These are phyloP conservation scores for Mechanitis messenoides DNA, from an alignment of 2,888 invertebrate species.

Conservation along the genomic window DNA sequence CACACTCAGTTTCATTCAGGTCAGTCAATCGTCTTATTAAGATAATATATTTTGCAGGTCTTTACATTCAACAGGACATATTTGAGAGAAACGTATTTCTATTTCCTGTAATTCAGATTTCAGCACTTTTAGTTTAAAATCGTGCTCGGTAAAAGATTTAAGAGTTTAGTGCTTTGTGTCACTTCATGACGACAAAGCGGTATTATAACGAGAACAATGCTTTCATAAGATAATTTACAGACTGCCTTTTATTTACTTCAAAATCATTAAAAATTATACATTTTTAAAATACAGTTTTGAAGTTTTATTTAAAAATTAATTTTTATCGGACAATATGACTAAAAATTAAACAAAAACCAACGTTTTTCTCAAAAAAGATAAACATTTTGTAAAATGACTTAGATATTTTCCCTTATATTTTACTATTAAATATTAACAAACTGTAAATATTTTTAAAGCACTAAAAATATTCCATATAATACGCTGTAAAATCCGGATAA, in stretches of 20 bases:
- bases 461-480: too few relatives aligned
- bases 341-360: too few relatives aligned
- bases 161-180: conserved; percentile 35
- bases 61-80: conserved; percentile 11
- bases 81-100: conserved; percentile 13
- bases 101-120: conserved; percentile 22
- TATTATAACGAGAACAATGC: conserved; percentile 33
- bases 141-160: conserved; percentile 31
- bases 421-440: too few relatives aligned
- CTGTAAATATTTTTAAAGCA: too few relatives aligned
- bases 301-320: too few relatives aligned
- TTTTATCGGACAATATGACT: too few relatives aligned
- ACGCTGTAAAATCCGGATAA: background rate
- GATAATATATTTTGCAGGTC: conserved; percentile 4
- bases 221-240: conserved; percentile 27
- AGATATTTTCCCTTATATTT: too few relatives aligned
- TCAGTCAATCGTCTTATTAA: conserved; percentile 1
- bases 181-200: conserved; percentile 31
- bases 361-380: too few relatives aligned
- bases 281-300: too few relatives aligned
- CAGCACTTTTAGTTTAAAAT: conserved; percentile 26
- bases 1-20: conserved; percentile 9
- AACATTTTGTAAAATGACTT: too few relatives aligned
- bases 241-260: conserved; percentile 11
- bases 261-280: too few relatives aligned